Evolutionary conservation across 2,797 vertebrate species (phyloP), one percentile per base, ranked within the genome.

Genomic region (Saxicola maurus): DNA sequence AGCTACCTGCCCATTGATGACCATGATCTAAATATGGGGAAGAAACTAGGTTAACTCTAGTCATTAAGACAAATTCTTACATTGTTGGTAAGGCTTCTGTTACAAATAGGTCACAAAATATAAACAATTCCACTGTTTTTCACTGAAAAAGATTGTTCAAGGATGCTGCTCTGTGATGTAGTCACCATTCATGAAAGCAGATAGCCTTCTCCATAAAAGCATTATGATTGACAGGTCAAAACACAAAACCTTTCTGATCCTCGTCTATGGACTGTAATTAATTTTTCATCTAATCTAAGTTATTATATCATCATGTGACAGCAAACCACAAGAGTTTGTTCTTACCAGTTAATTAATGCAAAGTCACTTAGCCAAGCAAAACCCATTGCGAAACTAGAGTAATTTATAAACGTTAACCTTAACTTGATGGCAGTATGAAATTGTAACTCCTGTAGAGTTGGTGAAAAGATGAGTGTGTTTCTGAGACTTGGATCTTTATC

Each of bases 381-480:
- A 69, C 75, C 86, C 53, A 87, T 94, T 96, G 94, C 96, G 82
- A 94, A 95, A 92, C 65, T 55, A 90, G 80, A 83, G 87, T 90
- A 85, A 96, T 96, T 94, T 94, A 86, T 95, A 93, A 93, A 93
- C 64, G 94, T 95, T 95, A 95, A 23, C 83, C 51, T 74, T 92
- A 80, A 95, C 90, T 93, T 92, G 72, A 86, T 86, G 87, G 48
- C 66, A 72, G 68, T 90, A 72, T 76, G 78, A 93, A 95, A 90
- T 62, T 56, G 25, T 85, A 94, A 82, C 59, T 92, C 66, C 49
- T 71, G 60, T 55, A 80, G 91, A 86, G 56, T n/a, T 52, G 42
- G 42, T 71, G 61, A 91, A 84, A 87, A 85, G 69, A 35, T 27
- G 2, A 68, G 16, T 48, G 35, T 42, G 46, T 77, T 92, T 86